Base-by-base conservation (phyloP, 1,140 invertebrate species). In the Drosophila albomicans region DNA sequence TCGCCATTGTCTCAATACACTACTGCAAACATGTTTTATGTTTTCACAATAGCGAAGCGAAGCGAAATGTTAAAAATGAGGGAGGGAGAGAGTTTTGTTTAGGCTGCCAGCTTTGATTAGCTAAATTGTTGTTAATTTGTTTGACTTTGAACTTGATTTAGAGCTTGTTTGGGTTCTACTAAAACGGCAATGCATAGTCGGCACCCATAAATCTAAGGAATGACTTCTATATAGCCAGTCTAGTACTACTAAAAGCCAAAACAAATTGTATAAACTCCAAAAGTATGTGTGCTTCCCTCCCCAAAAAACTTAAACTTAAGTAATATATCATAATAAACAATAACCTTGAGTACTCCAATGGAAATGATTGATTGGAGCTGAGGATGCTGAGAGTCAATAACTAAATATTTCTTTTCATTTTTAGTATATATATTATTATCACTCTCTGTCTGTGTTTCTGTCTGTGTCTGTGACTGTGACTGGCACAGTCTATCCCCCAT, bases 141-240 rank as follows among this genome's bases (percentile, higher is more conserved):
- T 89, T 89, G 85, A 84, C 85, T 89, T 89, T 89, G 85, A 89
- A 89, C 86, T 89, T 89, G 85, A 89, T 90, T 89, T 79, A 77
- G 64, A 90, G 81, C 85, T 85, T 74, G 81, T 89, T 85, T 90
- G 67, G 41, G 56, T 52, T 46, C 41, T 25, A 25, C 20, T 25
- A n/a, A 49, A 57, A 68, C 54, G 57, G 59, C 71, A 59, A 79
- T 62, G 61, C 75, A 70, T 64, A 74, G 62, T 65, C 51, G 67
- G 46, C 56, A 15, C 30, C 43, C 67, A 71, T 70, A 69, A 63
- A 75, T 69, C 32, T 54, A 45, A n/a, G 41, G 38, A 54, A 6
- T 41, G n/a, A 25, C 20, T 25, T 25, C 10, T 56, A 13, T 52
- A 38, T 52, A 38, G 35, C 11, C 1, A 64, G 49, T 54, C 41